Evolutionary conservation across 2,888 invertebrate species (phyloP), one percentile per base, ranked within the genome.

Genomic region (Phyllotreta striolata): DNA sequence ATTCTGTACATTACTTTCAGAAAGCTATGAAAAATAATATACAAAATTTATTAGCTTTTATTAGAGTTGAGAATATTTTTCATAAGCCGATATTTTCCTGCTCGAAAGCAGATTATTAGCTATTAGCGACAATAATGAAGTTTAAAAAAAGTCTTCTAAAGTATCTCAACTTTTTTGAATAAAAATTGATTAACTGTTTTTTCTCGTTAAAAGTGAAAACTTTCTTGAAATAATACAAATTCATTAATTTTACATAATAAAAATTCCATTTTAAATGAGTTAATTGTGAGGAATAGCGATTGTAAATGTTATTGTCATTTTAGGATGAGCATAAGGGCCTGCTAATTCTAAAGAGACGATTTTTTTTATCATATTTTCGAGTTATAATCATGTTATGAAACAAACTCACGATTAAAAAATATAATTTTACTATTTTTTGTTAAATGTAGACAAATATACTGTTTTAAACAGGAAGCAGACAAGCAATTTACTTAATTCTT

Each of bases 251-350:
- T 24, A 24, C 24, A 4, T 24, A 24, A 24, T 24, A 24, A 24
- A n/a, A 24, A 24, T 24, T 24, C 24, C 4, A 24, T 24, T 3
- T 24, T 24, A 24, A 24, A 24, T 24, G 24, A 24, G 24, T 24
- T 24, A 24, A 24, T 24, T n/a, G 10, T 3, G 10, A 41, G 3
- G 10, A 41, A 1, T 41, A 41, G 41, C 9, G 38, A 52, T 38
- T 52, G 39, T 52, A n/a, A 39, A 39, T 44, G 44, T 12, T 34
- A 34, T 44, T 46, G 56, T 49, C 43, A 14, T 8, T 38, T 56
- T 49, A 37, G 55, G 12, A 51, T 37, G 41, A 56, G 46, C 62
- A 65, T 24, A 61, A 65, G 64, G 64, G 64, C 64, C 64, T 46
- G 64, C 47, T 65, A 54, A 7, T 62, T 62, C 41, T 41, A 43